Evolutionary conservation across 2,113 vertebrate genomes (phyloP), one percentile per base, ranked within the genome.

Genomic region (Pelusios castaneus): DNA sequence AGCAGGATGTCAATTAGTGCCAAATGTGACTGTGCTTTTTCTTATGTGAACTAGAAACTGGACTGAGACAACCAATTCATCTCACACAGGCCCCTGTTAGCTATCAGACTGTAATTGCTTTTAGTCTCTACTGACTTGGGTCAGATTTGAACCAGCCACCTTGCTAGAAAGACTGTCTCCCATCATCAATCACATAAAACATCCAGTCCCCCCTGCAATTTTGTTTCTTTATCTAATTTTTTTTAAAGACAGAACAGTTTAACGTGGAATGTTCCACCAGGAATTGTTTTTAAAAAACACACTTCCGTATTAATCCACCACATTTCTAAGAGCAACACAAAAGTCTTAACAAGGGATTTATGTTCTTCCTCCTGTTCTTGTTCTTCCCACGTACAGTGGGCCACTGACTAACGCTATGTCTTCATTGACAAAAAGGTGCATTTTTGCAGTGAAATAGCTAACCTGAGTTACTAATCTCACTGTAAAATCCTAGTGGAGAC

Each of bases 11-110:
- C 67, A 91, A 43, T 95, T 88, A 93, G 79, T 93, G 89, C 52
- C 85, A 96, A 95, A 93, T 19, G 85, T 24, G 85, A 91, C 54
- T 47, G 51, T 19, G 8, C 76, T 67, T 96, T 94, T 94, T 89
- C 86, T 87, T 91, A 88, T 82, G 56, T 84, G 89, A 94, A 92
- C 77, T 87, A 91, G 75, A 88, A 76, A 29, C 55, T 87, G 79
- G 70, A 47, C 70, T 85, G 92, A 89, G 90, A 63, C 56, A 95
- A 89, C 89, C 89, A 82, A 54, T 79, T 94, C 79, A 91, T 76
- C 83, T 92, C 73, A 91, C 45, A 19, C 4, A 51, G 81, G 63
- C 52, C 60, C 47, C 80, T 84, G 86, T 89, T 94, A 96, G 91
- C 29, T 91, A 81, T 90, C 80, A 82, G 41, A 10, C 78, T 41